Evolutionary conservation across 2,797 vertebrate genomes (phyloP), one percentile per base, ranked within the genome.

Genomic region (Liasis olivaceus): DNA sequence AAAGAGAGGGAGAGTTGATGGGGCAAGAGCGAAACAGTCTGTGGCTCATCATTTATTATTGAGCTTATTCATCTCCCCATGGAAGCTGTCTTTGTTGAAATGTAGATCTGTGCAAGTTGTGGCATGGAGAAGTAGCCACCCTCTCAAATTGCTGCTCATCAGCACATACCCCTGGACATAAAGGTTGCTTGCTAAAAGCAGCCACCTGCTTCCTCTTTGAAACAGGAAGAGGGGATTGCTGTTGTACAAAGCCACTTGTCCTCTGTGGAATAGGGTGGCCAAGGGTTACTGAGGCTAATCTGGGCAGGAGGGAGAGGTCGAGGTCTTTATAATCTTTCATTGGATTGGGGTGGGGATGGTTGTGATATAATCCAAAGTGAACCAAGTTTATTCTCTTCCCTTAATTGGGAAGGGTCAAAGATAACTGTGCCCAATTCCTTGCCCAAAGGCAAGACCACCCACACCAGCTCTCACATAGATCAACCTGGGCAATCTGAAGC

Each of bases 1-100:
- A 36, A 60, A 58, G 64, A 20, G 31, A 26, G 54, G 59, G 60
- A 58, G 90, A 95, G 62, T 84, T 85, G 31, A 64, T 95, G 94
- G 77, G 93, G 91, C 42, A 0, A 94, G 95, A 92, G 90, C 88
- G 59, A 85, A 95, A 93, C 93, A 87, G 12, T 26, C 92, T 47
- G 77, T 20, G 64, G n/a, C 56, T 94, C 89, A 95, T 94, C 92
- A 72, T 15, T 87, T 8, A 0, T 72, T 77, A 0, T 95, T 88
- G 81, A 31, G 0, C 2, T 17, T 60, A 66, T 91, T 81, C 93
- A 88, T 87, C 5, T 1, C 60, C n/a, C 85, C 47, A 85, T 1
- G 1, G 59, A 93, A 84, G 9, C 0, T 15, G 69, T 54, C 84
- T 7, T 42, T 22, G 15, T 59, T n/a, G 31, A 91, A 77, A 93